Percentiles rank a stretch among this genome's conserved stretches.
Conservation (phyloP, 2,113 vertebrate genomes). For the Cranoglanis bouderius region DNA sequence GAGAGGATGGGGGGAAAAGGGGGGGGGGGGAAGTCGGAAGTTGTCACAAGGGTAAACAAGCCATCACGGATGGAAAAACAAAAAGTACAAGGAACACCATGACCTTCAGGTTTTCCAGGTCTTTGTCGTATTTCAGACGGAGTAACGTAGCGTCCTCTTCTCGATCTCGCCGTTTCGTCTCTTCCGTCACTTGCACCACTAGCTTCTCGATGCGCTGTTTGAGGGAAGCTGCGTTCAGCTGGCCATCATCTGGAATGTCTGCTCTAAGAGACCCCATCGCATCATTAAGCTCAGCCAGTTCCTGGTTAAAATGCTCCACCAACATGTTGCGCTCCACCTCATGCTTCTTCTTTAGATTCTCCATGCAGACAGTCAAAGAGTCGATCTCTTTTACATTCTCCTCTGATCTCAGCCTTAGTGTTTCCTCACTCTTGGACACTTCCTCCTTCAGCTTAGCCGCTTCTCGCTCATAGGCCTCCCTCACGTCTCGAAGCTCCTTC, state of each 20-base stretch:
- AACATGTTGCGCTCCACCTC: conserved; percentile 64
- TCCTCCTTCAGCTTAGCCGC: conserved; percentile 66
- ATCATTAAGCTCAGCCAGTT: conserved; percentile 69
- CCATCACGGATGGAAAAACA: conserved; percentile 72
- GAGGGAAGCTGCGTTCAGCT: conserved; percentile 39
- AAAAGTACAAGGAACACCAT: conserved; percentile 72
- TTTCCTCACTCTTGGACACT: conserved; percentile 62
- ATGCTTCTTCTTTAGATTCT: conserved; percentile 72
- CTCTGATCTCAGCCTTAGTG: conserved; percentile 62
- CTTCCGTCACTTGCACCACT: conserved; percentile 71
- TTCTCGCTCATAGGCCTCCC: conserved; percentile 68
- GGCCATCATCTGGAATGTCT: conserved; percentile 6
- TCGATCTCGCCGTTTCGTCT: conserved; percentile 67
- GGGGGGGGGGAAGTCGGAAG: conserved; percentile 58
- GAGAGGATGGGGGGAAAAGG: conserved; percentile 42
- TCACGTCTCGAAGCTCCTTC: conserved; percentile 70
- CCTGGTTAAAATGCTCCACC: conserved; percentile 61
- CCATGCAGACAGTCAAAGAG: conserved; percentile 71
- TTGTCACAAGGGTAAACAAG: conserved; percentile 75
- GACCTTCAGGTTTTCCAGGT: conserved; percentile 82
- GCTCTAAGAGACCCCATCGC: conserved; percentile 45
- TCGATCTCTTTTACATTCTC: conserved; percentile 74
- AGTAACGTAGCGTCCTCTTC: conserved; percentile 67
- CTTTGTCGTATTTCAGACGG: conserved; percentile 78
- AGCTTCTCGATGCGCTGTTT: conserved; percentile 73